Evolutionary conservation across 1,140 invertebrate genomes (phyloP), one percentile per base, ranked within the genome.

Genomic region (Tenebrio molitor): DNA sequence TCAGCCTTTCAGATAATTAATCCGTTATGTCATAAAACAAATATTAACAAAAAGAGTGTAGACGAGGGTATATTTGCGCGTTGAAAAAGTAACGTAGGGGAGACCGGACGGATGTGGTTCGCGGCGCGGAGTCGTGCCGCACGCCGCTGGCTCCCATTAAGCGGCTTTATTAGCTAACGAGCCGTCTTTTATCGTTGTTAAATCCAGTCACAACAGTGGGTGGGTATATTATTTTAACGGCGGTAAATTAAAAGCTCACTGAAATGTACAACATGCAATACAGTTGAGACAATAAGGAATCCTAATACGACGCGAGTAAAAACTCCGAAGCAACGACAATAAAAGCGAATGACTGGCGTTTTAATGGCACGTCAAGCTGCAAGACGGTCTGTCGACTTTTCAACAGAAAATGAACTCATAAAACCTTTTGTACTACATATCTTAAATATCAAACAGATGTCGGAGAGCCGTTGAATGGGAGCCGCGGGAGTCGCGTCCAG

Each of bases 381-480:
- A 53, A 53, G 46, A 53, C 46, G 29, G 50, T 29, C 50, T 58
- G 50, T 58, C 50, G 50, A 58, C 50, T 58, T 58, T 58, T 33
- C 19, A 58, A 58, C 23, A 58, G 50, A 58, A 58, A 58, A 58
- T 58, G 50, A 58, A 58, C 50, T 29, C 50, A 29, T 58, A 58
- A 58, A 58, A 58, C 50, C 50, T 58, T 58, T 58, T 58, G 50
- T 58, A 29, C 50, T 58, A 58, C 50, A 58, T 58, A 58, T 58
- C 50, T 58, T 58, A 58, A 58, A 58, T 58, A 58, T 58, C 50
- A 58, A 58, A 58, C 50, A 58, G 50, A 58, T 58, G 50, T 58
- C 50, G 50, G 50, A 29, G 12, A 3, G 12, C 2, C 36, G 36
- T 39, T 39, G 5, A 39, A 12, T 7, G 25, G 3, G 25, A 29